phyloP scores from a whole-genome alignment of 2,797 vertebrate genomes.

The Schizopygopsis pylzovi region DNA sequence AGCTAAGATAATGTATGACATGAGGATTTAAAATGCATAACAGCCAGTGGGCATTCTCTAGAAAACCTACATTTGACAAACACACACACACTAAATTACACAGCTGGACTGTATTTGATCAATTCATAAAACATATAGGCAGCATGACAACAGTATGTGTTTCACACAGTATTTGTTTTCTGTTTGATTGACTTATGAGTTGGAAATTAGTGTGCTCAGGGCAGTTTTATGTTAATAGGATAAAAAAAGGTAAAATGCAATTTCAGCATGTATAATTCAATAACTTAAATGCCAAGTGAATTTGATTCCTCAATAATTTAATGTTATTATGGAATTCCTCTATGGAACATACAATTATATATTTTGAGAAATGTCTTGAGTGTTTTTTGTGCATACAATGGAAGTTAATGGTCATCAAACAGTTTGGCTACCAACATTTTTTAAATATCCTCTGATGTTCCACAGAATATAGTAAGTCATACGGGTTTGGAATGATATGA shows the following conservation, averaged over 20 bases:
- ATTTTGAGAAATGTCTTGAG: no score
- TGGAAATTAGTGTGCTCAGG: neutral
- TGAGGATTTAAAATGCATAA: neutral
- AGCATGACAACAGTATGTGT: neutral
- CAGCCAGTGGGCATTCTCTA: neutral
- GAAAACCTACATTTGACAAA: neutral
- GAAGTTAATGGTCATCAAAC: no score
- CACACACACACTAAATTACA: neutral
- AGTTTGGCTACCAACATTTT: no score
- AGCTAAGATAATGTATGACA: constrained; percentile 4
- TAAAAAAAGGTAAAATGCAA: neutral
- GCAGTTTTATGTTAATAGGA: neutral
- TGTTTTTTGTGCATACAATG: no score
- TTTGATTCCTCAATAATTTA: no score
- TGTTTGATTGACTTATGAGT: neutral
- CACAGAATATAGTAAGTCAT: neutral
- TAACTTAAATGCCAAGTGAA: neutral
- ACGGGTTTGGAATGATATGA: neutral
- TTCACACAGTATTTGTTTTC: neutral
- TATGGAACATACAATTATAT: no score
- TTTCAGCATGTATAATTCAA: neutral
- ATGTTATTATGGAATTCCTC: no score
- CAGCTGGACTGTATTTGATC: neutral
- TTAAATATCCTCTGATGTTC: neutral
- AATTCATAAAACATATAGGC: neutral